These are phyloP conservation scores for Asteroscopus sphinx DNA, from an alignment of 2,888 invertebrate species.

Conservation along the genomic window DNA sequence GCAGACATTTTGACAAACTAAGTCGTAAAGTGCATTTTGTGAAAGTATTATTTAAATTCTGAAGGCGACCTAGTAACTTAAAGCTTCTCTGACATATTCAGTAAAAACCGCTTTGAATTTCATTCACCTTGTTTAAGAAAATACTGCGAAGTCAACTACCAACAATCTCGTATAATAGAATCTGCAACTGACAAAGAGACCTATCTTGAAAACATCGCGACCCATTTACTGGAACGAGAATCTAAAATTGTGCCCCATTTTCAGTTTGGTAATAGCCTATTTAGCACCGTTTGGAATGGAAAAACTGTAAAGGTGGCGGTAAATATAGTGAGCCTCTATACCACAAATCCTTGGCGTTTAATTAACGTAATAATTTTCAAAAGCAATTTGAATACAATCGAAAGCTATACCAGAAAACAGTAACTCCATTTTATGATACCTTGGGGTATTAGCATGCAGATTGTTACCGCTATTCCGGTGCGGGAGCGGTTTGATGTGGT, in stretches of 20 bases:
- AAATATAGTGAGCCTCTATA: conserved; percentile 40
- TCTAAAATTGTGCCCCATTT: conserved; percentile 40
- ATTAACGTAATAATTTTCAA: conserved; percentile 59
- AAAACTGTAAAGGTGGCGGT: conserved; percentile 31
- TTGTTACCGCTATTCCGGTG: conserved; percentile 66
- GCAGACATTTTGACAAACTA: no score
- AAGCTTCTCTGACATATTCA: conserved; percentile 43
- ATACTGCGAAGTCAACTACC: conserved; percentile 47
- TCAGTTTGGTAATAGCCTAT: conserved; percentile 50
- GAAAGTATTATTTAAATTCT: conserved; percentile 43
- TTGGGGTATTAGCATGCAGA: conserved; percentile 74
- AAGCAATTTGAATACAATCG: conserved; percentile 64
- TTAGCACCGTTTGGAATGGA: conserved; percentile 35
- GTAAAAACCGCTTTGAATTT: conserved; percentile 43
- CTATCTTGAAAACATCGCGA: conserved; percentile 44
- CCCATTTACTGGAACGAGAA: conserved; percentile 45
- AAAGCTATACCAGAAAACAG: conserved; percentile 60
- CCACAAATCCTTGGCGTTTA: conserved; percentile 57
- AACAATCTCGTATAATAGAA: conserved; percentile 52
- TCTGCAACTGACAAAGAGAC: conserved; percentile 53
- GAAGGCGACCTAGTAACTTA: conserved; percentile 36
- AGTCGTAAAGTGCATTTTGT: conserved; percentile 25
- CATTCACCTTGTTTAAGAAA: conserved; percentile 44
- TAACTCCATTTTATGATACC: conserved; percentile 66
- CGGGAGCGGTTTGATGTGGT: conserved; percentile 50